phyloP scores from a whole-genome alignment of 2,888 invertebrate genomes.

The Habroteleia sp. region DNA sequence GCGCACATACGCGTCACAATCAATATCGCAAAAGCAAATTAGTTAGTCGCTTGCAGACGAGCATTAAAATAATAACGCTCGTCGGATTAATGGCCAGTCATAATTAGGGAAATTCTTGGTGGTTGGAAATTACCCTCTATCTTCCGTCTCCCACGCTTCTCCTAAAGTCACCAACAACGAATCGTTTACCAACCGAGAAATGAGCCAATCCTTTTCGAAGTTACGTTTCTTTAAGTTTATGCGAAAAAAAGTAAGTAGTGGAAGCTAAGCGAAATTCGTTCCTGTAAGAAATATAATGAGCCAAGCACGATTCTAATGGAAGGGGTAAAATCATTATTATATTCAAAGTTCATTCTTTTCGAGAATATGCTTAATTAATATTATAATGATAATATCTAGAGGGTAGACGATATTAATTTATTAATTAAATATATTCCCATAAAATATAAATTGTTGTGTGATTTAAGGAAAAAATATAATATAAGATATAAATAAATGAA shows the following conservation, averaged over 20 bases:
- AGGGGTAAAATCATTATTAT: too few relatives aligned
- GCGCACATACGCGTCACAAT: conserved; percentile 75
- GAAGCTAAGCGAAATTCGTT: conserved; percentile 22
- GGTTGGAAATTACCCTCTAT: conserved; percentile 68
- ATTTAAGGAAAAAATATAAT: too few relatives aligned
- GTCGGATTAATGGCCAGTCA: conserved; percentile 77
- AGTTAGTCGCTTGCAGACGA: conserved; percentile 72
- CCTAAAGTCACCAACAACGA: conserved; percentile 51
- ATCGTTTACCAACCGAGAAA: conserved; percentile 60
- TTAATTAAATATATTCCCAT: too few relatives aligned
- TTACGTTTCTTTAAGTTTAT: conserved; percentile 53
- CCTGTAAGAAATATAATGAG: conserved; percentile 35
- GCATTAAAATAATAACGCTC: conserved; percentile 79
- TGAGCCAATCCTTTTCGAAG: conserved; percentile 46
- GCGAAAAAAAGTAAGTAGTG: conserved; percentile 18
- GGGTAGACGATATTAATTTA: too few relatives aligned
- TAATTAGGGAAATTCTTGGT: conserved; percentile 79
- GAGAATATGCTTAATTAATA: too few relatives aligned
- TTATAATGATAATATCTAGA: too few relatives aligned
- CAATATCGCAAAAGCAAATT: conserved; percentile 77
- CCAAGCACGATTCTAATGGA: too few relatives aligned
- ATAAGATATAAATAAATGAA: too few relatives aligned
- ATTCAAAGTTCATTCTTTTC: too few relatives aligned
- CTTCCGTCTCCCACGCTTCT: conserved; percentile 56
- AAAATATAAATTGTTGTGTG: too few relatives aligned